phyloP scores from a whole-genome alignment of 1,140 invertebrate species.

The Acromyrmex heyeri region DNA sequence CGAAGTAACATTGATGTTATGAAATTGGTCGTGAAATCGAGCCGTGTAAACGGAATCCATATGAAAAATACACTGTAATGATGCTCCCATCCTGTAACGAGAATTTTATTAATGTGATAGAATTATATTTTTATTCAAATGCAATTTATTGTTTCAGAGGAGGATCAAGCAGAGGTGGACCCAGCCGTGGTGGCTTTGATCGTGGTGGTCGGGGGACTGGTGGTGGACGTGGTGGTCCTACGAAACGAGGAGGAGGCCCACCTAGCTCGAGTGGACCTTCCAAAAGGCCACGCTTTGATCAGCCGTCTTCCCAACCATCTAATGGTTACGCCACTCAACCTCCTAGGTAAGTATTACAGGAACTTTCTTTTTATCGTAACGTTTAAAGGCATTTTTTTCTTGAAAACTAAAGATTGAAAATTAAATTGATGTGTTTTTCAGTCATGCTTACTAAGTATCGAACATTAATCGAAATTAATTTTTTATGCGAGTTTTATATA shows the following conservation, averaged over 20 bases:
- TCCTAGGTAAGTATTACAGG: conserved; percentile 63
- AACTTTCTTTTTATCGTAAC: neutral
- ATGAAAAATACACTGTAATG: too few species aligned
- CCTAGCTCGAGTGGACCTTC: conserved; percentile 84
- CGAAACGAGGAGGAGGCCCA: conserved; percentile 85
- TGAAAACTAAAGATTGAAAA: neutral
- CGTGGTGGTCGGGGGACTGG: conserved; percentile 78
- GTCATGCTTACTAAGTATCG: neutral
- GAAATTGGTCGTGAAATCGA: too few species aligned
- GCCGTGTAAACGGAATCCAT: too few species aligned
- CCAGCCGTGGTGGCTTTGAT: conserved; percentile 81
- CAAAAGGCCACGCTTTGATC: conserved; percentile 85
- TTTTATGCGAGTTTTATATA: neutral
- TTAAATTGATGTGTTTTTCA: neutral
- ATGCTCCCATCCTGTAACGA: neutral
- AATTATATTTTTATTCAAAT: conserved; percentile 25
- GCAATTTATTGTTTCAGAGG: conserved; percentile 71
- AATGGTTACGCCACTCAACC: conserved; percentile 85
- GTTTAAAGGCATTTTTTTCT: neutral
- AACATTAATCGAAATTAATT: neutral
- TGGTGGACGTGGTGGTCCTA: conserved; percentile 80
- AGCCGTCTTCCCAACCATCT: conserved; percentile 80
- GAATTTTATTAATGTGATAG: neutral
- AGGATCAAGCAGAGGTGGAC: conserved; percentile 80
- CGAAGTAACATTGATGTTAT: too few species aligned